Conservation (phyloP, 1,140 invertebrate species). For the Anastrepha obliqua region DNA sequence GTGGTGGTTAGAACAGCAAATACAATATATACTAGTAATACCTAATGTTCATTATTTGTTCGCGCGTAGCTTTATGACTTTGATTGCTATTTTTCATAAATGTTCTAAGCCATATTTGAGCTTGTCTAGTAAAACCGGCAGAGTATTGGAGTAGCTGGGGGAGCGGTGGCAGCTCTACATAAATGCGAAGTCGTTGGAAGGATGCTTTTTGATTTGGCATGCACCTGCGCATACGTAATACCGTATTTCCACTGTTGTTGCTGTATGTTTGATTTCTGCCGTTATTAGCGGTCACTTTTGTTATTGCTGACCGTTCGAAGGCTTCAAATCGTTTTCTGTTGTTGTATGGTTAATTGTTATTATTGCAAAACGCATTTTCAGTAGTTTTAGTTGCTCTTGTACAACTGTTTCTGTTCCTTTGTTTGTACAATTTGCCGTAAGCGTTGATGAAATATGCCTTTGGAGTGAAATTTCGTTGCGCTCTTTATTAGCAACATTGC, state of each 20-base stretch:
- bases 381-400: not conserved
- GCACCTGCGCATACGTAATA: slow-evolving; percentile 45
- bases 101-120: no score
- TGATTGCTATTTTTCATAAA: no score
- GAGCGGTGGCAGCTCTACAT: not conserved
- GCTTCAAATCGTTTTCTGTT: no score
- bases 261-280: not conserved
- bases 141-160: not conserved
- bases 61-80: no score
- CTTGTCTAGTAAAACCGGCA: not conserved
- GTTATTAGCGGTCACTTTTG: not conserved
- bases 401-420: no score
- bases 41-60: not conserved
- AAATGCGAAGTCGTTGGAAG: not conserved
- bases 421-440: no score
- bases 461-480: no score
- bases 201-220: slow-evolving; percentile 27
- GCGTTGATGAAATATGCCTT: no score
- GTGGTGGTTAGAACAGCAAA: not conserved
- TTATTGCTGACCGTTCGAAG: not conserved
- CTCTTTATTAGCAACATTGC: slow-evolving; percentile 4
- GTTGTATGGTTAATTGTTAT: no score
- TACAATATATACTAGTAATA: not conserved
- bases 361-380: no score
- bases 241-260: not conserved